These are phyloP conservation scores for Phainopepla nitens DNA, from an alignment of 2,113 vertebrate species.

Conservation along the genomic window DNA sequence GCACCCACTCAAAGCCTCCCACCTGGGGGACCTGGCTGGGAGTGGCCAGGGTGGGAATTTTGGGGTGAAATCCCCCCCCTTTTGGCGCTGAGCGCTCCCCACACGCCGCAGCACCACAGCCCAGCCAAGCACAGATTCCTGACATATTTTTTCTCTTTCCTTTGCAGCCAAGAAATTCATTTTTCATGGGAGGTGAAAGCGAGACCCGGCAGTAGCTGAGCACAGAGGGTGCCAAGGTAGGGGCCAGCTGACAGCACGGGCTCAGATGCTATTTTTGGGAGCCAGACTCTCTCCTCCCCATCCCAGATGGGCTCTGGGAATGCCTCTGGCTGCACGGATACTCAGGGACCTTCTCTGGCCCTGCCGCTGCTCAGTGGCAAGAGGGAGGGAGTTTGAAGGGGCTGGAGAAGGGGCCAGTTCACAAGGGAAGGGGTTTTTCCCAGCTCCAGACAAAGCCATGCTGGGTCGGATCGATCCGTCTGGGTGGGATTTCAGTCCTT, in stretches of 20 bases:
- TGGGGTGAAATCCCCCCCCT: neutral
- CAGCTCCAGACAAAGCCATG: slow-evolving; percentile 57
- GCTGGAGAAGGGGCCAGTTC: slow-evolving; percentile 54
- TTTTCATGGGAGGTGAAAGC: slow-evolving; percentile 71
- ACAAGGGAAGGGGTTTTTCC: slow-evolving; percentile 70
- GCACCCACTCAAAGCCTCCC: neutral
- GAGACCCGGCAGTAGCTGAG: slow-evolving; percentile 62
- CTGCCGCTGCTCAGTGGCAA: neutral
- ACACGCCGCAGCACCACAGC: neutral
- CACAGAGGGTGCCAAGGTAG: slow-evolving; percentile 70
- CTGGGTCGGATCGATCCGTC: neutral
- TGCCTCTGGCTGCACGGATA: neutral
- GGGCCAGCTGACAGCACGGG: slow-evolving; percentile 64
- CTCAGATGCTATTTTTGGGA: slow-evolving; percentile 70
- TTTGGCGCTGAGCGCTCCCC: fast-evolving
- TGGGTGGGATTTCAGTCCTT: neutral
- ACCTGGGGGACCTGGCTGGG: fast-evolving
- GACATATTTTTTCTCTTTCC: slow-evolving; percentile 47
- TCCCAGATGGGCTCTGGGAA: neutral
- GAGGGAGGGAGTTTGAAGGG: slow-evolving; percentile 42
- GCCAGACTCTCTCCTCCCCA: slow-evolving; percentile 41
- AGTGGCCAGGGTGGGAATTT: neutral
- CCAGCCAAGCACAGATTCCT: neutral
- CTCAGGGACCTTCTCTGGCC: neutral
- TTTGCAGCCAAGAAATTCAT: slow-evolving; percentile 66